Evolutionary conservation across 2,888 invertebrate species (phyloP).

Genomic region (Buathra laborator): DNA sequence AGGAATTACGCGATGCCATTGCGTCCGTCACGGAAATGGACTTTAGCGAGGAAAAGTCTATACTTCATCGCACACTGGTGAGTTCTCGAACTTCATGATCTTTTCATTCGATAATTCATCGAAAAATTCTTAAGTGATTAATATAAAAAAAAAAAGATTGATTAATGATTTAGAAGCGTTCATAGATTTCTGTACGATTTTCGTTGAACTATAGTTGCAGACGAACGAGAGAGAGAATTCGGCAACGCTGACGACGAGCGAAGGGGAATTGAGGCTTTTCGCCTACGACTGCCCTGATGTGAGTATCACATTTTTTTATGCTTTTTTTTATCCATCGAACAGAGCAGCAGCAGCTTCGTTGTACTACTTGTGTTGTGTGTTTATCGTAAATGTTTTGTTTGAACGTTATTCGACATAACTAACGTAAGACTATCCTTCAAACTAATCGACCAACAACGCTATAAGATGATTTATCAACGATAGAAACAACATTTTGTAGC

Average conservation of each 20-base stretch:
- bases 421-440: constrained; percentile 1
- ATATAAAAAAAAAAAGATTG: neutral
- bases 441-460: constrained; percentile 27
- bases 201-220: constrained; percentile 77
- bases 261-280: constrained; percentile 83
- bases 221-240: constrained; percentile 84
- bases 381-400: constrained; percentile 57
- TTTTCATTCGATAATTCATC: neutral
- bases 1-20: constrained; percentile 83
- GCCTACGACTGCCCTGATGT: constrained; percentile 84
- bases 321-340: constrained; percentile 33
- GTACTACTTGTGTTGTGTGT: constrained; percentile 47
- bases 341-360: constrained; percentile 56
- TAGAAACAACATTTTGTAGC: neutral
- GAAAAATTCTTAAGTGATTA: neutral
- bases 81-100: constrained; percentile 57
- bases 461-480: constrained; percentile 16
- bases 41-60: constrained; percentile 83
- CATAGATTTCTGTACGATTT: neutral
- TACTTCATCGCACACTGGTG: constrained; percentile 83
- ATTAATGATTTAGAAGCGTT: neutral
- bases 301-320: constrained; percentile 74
- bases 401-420: constrained; percentile 23
- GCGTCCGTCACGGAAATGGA: constrained; percentile 83
- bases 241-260: constrained; percentile 83